These are phyloP conservation scores for Coryphaenoides rupestris DNA, from an alignment of 2,113 vertebrate genomes.

Conservation along the genomic window DNA sequence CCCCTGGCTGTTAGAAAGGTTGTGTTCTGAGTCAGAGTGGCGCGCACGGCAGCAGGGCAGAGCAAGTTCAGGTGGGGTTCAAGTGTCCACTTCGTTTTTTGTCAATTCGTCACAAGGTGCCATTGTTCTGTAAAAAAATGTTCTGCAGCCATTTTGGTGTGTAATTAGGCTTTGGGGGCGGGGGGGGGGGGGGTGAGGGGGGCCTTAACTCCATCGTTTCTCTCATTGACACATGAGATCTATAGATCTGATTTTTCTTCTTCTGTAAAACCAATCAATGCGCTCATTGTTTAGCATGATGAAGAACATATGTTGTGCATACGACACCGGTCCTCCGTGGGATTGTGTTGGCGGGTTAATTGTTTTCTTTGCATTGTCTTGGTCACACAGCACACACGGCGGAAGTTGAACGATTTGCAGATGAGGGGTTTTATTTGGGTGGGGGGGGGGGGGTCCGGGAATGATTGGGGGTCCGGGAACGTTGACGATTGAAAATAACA, in stretches of 20 bases:
- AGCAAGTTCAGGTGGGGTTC: slow-evolving; percentile 43
- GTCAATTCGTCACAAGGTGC: slow-evolving; percentile 60
- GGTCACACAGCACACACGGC: no score
- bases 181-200: slow-evolving; percentile 28
- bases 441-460: background rate
- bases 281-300: slow-evolving; percentile 66
- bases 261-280: slow-evolving; percentile 68
- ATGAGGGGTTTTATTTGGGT: no score
- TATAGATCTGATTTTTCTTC: slow-evolving; percentile 69
- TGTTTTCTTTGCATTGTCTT: background rate
- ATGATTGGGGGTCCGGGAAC: background rate
- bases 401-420: no score
- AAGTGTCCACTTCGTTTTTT: slow-evolving; percentile 44
- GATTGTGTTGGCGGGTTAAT: no score
- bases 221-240: slow-evolving; percentile 54
- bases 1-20: slow-evolving; percentile 26
- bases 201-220: slow-evolving; percentile 28
- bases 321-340: slow-evolving; percentile 54
- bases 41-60: slow-evolving; percentile 31
- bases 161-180: slow-evolving; percentile 57
- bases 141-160: slow-evolving; percentile 45
- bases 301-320: slow-evolving; percentile 63
- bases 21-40: slow-evolving; percentile 18
- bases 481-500: slow-evolving; percentile 1
- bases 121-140: slow-evolving; percentile 37